Base-by-base conservation (phyloP, 2,797 vertebrate species). In the Gila robusta region DNA sequence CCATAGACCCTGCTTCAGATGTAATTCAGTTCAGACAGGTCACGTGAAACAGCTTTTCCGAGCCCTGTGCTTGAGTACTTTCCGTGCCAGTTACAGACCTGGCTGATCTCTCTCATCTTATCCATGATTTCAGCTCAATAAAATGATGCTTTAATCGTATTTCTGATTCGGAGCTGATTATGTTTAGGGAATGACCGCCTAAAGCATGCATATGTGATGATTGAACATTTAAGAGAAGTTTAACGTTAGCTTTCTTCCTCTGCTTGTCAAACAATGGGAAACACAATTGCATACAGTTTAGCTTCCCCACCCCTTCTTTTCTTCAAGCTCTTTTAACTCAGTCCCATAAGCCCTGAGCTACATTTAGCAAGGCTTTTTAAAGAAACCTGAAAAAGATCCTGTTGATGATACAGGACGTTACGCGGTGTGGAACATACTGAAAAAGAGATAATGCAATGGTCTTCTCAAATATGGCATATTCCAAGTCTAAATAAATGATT, bases 331-430 rank as follows among this genome's bases (percentile, higher is more conserved):
- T 49, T 80, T 86, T 66, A 66, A 81, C 44, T 74, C 44, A 4
- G 39, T 72, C 77, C 41, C 54, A 71, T 37, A 81, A 32, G 54
- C 69, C 84, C 17, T 9, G 8, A 74, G 77, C 77, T 67, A 86
- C 78, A 79, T 71, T 79, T 86, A 67, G 23, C 41, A 74, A 56
- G 37, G 37, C 66, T 32, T 83, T 83, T 77, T 54, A 81, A 71
- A 82, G 28, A 73, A 49, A 62, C 37, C 23, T 78, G 66, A 47
- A 85, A 62, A 69, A 49, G 52, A 72, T 79, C 28, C 26, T 71
- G 28, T 41, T 79, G 77, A 49, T 70, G 52, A 49, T 70, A 79
- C 37, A 79, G 64, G 11, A 35, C 17, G 35, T 37, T 26, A 56
- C 14, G 19, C 5, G 21, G 49, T 39, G 80, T 39, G 9, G 67